Percentiles rank a stretch among this genome's conserved stretches.
These are phyloP conservation scores for Takifugu ocellatus DNA, from an alignment of 2,797 vertebrate genomes.

Conservation along the genomic window DNA sequence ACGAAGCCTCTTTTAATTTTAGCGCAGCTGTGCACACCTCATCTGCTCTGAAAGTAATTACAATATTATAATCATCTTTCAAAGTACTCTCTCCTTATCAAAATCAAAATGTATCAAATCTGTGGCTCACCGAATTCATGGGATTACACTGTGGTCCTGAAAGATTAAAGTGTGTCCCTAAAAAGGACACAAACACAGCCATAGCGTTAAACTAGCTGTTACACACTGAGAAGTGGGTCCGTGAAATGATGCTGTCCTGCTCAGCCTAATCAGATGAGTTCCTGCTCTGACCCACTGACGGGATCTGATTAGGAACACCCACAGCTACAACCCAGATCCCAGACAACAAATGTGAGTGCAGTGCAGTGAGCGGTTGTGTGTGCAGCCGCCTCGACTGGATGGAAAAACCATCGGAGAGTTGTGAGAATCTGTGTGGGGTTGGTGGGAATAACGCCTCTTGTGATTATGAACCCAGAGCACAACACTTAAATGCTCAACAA, in stretches of 20 bases:
- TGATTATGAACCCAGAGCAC: slow-evolving; percentile 19
- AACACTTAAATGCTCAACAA: slow-evolving; percentile 17
- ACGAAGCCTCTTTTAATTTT: slow-evolving; percentile 9
- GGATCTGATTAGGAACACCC: slow-evolving; percentile 31
- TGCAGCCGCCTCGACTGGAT: slow-evolving; percentile 1
- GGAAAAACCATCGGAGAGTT: slow-evolving; percentile 37
- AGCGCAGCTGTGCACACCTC: slow-evolving; percentile 17
- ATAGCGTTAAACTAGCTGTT: neutral
- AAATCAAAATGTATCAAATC: slow-evolving; percentile 59
- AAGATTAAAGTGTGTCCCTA: slow-evolving; percentile 62
- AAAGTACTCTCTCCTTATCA: slow-evolving; percentile 46
- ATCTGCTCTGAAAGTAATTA: slow-evolving; percentile 30
- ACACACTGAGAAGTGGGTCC: slow-evolving; percentile 19
- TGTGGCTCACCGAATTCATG: slow-evolving; percentile 52
- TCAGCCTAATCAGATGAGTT: slow-evolving; percentile 14
- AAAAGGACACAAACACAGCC: too few species aligned
- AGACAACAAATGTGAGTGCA: slow-evolving; percentile 10
- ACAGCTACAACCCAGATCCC: slow-evolving; percentile 7
- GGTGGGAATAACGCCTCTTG: slow-evolving; percentile 24
- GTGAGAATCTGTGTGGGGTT: slow-evolving; percentile 43
- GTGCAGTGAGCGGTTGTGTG: slow-evolving; percentile 2
- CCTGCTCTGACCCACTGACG: slow-evolving; percentile 14
- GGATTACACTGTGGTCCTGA: slow-evolving; percentile 61
- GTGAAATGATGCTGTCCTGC: neutral
- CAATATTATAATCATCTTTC: slow-evolving; percentile 45